phyloP scores from a whole-genome alignment of 2,888 invertebrate genomes.

The Leptinotarsa rubiginosa region DNA sequence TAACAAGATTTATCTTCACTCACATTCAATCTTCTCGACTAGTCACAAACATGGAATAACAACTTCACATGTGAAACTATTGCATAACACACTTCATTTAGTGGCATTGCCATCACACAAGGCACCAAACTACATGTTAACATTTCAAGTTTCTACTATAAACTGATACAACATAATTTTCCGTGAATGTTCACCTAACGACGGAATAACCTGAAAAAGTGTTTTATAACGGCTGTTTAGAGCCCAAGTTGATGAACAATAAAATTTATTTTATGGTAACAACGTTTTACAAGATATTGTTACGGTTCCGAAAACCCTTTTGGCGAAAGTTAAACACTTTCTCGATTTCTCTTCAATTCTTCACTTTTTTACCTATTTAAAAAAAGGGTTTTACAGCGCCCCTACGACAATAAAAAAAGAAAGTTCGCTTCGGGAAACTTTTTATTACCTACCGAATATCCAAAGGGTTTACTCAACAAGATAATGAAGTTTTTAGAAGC shows the following conservation, averaged over 20 bases:
- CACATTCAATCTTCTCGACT: neutral
- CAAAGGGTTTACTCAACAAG: conserved; percentile 45
- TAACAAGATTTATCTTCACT: neutral
- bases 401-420: conserved; percentile 54
- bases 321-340: conserved; percentile 56
- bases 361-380: conserved; percentile 52
- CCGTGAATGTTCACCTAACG: conserved; percentile 11
- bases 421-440: conserved; percentile 53
- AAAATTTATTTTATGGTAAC: conserved; percentile 32
- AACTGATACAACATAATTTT: conserved; percentile 23
- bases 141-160: conserved; percentile 15
- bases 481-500: conserved; percentile 39
- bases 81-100: neutral
- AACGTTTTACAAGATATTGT: conserved; percentile 31
- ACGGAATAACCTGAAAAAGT: neutral
- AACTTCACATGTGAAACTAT: neutral
- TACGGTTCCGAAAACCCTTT: conserved; percentile 50
- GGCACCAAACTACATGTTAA: conserved; percentile 2
- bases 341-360: conserved; percentile 47
- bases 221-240: conserved; percentile 52
- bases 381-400: conserved; percentile 56
- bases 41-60: neutral
- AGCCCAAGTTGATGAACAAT: conserved; percentile 21
- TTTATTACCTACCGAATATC: conserved; percentile 52
- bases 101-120: neutral